Percentiles rank a stretch among this genome's conserved stretches.
These are phyloP conservation scores for Carposina sasakii DNA, from an alignment of 1,140 invertebrate species.

Conservation along the genomic window DNA sequence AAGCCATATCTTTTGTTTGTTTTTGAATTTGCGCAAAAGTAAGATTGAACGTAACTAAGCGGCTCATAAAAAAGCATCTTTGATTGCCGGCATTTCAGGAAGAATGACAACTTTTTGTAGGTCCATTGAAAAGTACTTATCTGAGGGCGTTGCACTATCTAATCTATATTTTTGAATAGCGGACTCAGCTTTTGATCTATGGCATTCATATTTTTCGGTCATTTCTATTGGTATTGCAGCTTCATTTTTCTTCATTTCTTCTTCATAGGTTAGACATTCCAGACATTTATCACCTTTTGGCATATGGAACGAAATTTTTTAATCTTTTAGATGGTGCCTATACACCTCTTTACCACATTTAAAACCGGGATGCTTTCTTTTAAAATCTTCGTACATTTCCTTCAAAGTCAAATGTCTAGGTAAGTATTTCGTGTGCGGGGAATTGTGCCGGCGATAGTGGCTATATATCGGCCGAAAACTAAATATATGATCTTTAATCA, in stretches of 20 bases:
- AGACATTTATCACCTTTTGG: conserved; percentile 10
- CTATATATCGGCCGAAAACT: neutral
- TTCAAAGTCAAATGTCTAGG: too few relatives aligned
- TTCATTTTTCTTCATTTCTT: too few relatives aligned
- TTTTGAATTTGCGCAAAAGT: conserved; percentile 18
- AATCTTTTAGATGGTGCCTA: conserved; percentile 14
- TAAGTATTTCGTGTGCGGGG: conserved; percentile 12
- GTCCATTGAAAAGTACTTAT: conserved; percentile 11
- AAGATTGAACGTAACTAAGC: conserved; percentile 17
- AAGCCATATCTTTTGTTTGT: conserved; percentile 1
- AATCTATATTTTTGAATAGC: conserved; percentile 12
- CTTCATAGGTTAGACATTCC: conserved; percentile 11
- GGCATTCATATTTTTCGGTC: conserved; percentile 6
- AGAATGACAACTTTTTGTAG: too few relatives aligned
- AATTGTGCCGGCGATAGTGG: conserved; percentile 16
- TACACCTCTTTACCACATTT: conserved; percentile 11
- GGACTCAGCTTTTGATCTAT: conserved; percentile 11
- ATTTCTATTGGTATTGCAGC: conserved; percentile 7
- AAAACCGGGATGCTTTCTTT: conserved; percentile 8
- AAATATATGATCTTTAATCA: too few relatives aligned
- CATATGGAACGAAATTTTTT: conserved; percentile 14
- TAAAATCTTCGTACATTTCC: too few relatives aligned
- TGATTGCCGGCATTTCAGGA: conserved; percentile 13
- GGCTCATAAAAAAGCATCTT: conserved; percentile 14
- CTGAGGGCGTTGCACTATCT: too few relatives aligned